Evolutionary conservation across 2,797 vertebrate species (phyloP).

Genomic region (Falco concolor): DNA sequence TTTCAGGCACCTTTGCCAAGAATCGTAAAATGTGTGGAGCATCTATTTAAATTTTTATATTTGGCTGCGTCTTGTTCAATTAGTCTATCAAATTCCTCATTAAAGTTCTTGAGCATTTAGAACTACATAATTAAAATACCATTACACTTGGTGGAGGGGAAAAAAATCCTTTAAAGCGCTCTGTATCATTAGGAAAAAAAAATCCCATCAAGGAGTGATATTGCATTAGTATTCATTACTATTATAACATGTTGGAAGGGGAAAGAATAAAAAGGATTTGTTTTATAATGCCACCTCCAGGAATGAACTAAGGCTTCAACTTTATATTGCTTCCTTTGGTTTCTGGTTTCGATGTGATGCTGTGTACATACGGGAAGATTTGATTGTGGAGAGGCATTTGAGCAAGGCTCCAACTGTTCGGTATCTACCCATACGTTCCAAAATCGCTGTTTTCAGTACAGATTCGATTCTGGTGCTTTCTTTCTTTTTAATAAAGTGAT

Average conservation of each 20-base stretch:
- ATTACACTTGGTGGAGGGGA: conserved; percentile 19
- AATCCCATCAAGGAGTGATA: neutral
- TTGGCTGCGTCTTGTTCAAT: conserved; percentile 51
- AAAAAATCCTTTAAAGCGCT: conserved; percentile 14
- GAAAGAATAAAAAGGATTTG: conserved; percentile 5
- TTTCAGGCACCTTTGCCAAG: conserved; percentile 20
- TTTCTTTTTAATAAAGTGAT: neutral
- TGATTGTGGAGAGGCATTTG: neutral
- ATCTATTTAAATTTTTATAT: conserved; percentile 45
- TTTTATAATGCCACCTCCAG: neutral
- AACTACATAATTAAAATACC: conserved; percentile 58
- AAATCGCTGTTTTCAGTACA: neutral
- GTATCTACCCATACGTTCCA: neutral
- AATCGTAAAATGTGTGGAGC: neutral
- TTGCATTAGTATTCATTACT: conserved; percentile 39
- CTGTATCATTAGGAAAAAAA: neutral
- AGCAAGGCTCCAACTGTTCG: neutral
- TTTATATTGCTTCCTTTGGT: neutral
- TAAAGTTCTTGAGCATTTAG: conserved; percentile 54
- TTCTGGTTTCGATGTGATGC: neutral
- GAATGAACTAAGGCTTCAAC: neutral
- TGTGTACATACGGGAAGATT: neutral
- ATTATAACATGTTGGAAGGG: conserved; percentile 2
- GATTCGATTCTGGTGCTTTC: neutral
- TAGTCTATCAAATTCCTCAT: conserved; percentile 61